Evolutionary conservation across 1,140 invertebrate genomes (phyloP).

Genomic region (Leptinotarsa undecemlineata): DNA sequence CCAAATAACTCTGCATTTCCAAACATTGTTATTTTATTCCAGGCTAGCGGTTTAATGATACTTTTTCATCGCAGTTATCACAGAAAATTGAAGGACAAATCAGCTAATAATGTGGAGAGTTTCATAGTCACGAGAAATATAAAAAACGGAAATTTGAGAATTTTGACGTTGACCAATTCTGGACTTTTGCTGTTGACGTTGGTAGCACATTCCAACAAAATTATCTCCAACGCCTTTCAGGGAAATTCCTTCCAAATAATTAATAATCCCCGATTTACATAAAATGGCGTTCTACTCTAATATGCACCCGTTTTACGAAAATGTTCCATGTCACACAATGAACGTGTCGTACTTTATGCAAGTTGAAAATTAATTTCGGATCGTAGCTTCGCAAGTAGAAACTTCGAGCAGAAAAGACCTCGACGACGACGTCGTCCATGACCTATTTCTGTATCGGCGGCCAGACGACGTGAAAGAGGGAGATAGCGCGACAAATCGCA

Average conservation of each 20-base stretch:
- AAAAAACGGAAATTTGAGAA: too few species aligned
- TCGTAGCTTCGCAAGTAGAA: not conserved
- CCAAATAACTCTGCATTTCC: too few species aligned
- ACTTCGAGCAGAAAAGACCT: not conserved
- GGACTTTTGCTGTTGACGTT: too few species aligned
- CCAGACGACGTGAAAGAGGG: not conserved
- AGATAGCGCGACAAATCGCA: not conserved
- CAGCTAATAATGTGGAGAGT: too few species aligned
- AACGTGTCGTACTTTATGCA: not conserved
- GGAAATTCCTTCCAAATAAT: not conserved
- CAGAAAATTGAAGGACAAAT: too few species aligned
- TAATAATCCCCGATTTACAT: not conserved
- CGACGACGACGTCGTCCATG: not conserved
- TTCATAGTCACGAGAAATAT: too few species aligned
- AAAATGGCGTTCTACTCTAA: constrained; percentile 1
- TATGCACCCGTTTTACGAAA: constrained; percentile 6
- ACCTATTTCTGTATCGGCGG: not conserved
- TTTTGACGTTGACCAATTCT: too few species aligned
- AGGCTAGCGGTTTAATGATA: too few species aligned
- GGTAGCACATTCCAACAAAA: too few species aligned
- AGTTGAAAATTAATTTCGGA: constrained; percentile 6
- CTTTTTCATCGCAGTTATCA: too few species aligned
- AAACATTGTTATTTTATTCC: too few species aligned
- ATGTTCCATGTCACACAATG: not conserved
- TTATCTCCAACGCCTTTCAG: not conserved